Evolutionary conservation across 1,140 invertebrate genomes (phyloP).

Genomic region (Drosophila asahinai): DNA sequence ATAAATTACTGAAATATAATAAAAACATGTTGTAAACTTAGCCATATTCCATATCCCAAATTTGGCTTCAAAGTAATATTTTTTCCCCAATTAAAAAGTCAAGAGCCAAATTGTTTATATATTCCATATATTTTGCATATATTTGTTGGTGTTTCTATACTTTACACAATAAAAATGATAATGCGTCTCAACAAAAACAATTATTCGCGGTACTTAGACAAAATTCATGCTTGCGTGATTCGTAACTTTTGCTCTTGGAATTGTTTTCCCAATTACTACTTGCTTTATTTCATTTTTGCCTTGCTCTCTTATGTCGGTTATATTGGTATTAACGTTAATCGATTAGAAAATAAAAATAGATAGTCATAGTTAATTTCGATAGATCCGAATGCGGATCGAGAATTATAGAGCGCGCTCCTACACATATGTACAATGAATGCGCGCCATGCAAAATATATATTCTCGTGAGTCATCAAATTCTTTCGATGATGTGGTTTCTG

Average conservation of each 20-base stretch:
- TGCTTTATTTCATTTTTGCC: constrained; percentile 28
- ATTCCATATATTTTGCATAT: constrained; percentile 55
- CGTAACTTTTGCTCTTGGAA: constrained; percentile 50
- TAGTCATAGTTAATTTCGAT: constrained; percentile 52
- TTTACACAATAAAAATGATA: constrained; percentile 57
- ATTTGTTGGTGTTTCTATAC: constrained; percentile 45
- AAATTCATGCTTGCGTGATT: constrained; percentile 44
- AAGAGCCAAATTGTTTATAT: constrained; percentile 22
- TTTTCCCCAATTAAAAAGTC: background rate
- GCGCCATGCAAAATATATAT: constrained; percentile 30
- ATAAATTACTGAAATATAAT: background rate
- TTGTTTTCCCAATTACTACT: constrained; percentile 32
- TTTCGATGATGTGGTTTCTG: constrained; percentile 27
- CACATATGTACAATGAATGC: constrained; percentile 50
- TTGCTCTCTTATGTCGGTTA: constrained; percentile 33
- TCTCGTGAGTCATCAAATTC: constrained; percentile 34
- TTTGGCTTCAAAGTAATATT: too few species aligned
- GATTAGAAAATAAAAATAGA: constrained; percentile 52
- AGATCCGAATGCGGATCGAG: constrained; percentile 42
- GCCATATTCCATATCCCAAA: background rate
- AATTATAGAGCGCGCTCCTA: constrained; percentile 31
- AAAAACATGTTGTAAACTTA: background rate
- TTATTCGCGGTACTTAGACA: constrained; percentile 50
- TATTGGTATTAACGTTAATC: constrained; percentile 41
- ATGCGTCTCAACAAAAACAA: constrained; percentile 54